Conservation (phyloP, 37 sponge, comb jelly and placozoan species). For the Beroe forskalii region DNA sequence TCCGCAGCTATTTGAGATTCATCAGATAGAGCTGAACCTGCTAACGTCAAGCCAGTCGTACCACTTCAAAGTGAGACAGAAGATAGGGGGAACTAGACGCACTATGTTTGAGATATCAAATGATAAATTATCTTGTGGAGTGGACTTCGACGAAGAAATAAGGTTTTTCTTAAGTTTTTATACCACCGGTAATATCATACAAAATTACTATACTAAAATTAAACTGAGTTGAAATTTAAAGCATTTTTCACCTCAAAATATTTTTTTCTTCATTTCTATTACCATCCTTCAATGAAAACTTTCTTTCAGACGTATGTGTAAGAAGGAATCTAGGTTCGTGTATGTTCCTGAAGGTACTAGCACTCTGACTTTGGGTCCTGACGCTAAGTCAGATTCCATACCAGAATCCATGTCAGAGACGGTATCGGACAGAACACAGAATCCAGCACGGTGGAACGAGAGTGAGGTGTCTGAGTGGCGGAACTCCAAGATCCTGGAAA, state of each 20-base stretch:
- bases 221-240: no score
- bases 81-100: no score
- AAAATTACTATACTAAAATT: no score
- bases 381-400: no score
- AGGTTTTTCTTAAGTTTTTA: neutral
- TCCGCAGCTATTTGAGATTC: conserved; percentile 23
- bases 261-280: no score
- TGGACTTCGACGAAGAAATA: neutral
- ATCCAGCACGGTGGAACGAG: no score
- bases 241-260: no score
- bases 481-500: neutral
- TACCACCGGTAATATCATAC: no score
- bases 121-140: neutral
- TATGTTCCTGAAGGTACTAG: neutral
- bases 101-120: conserved; percentile 46
- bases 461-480: neutral
- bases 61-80: conserved; percentile 37
- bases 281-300: no score
- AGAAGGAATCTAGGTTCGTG: neutral
- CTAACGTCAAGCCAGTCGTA: neutral
- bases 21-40: conserved; percentile 11
- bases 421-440: neutral
- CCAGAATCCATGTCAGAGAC: no score
- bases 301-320: neutral
- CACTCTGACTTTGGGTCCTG: neutral